Evolutionary conservation across 2,888 invertebrate species (phyloP).

Genomic region (Diloba caeruleocephala): DNA sequence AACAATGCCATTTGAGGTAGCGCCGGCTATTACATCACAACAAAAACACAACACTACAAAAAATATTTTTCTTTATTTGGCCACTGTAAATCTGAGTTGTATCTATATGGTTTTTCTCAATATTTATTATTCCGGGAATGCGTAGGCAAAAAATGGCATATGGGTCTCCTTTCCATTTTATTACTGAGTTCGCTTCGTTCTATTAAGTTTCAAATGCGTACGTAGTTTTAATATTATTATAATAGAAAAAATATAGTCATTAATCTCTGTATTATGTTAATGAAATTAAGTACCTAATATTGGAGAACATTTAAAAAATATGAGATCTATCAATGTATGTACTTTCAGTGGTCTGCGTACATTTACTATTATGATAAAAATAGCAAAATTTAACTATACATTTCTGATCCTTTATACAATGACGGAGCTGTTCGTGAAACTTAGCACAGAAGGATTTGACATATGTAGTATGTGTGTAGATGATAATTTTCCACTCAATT

Average conservation of each 20-base stretch:
- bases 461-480: slow-evolving; percentile 65
- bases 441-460: slow-evolving; percentile 80
- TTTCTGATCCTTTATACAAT: slow-evolving; percentile 52
- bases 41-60: too few relatives aligned
- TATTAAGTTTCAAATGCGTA: slow-evolving; percentile 24
- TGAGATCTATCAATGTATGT: slow-evolving; percentile 47
- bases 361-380: slow-evolving; percentile 29
- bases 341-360: slow-evolving; percentile 26
- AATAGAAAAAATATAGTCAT: slow-evolving; percentile 25
- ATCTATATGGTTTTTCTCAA: too few relatives aligned
- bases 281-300: slow-evolving; percentile 29
- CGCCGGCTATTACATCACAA: too few relatives aligned
- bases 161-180: too few relatives aligned
- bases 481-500: slow-evolving; percentile 56
- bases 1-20: too few relatives aligned
- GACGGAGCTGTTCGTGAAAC: slow-evolving; percentile 47
- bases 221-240: slow-evolving; percentile 44
- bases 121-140: too few relatives aligned
- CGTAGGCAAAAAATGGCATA: too few relatives aligned
- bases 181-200: slow-evolving; percentile 25
- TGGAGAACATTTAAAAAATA: slow-evolving; percentile 28
- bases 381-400: slow-evolving; percentile 41
- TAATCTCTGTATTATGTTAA: slow-evolving; percentile 34
- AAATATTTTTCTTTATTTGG: too few relatives aligned
- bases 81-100: too few relatives aligned